These are phyloP conservation scores for Drosophila rufa DNA, from an alignment of 1,140 invertebrate genomes.

Conservation along the genomic window DNA sequence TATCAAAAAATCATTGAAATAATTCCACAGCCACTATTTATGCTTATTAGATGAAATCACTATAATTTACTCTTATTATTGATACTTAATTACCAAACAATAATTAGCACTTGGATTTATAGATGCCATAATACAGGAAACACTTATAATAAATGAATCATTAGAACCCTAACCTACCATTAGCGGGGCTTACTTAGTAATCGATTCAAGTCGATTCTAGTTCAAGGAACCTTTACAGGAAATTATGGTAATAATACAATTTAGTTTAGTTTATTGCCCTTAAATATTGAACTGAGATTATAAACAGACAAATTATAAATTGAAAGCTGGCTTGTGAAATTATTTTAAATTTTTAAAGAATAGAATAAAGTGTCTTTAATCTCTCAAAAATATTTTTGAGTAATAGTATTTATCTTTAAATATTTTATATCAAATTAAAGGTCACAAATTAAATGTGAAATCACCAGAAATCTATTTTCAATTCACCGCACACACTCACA, in stretches of 20 bases:
- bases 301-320: not conserved
- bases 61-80: constrained; percentile 8
- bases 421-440: not conserved
- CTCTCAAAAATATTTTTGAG: not conserved
- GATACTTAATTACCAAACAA: constrained; percentile 16
- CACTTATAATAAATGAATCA: constrained; percentile 7
- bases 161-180: constrained; percentile 1
- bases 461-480: constrained; percentile 10
- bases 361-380: not conserved
- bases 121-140: constrained; percentile 1
- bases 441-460: constrained; percentile 26
- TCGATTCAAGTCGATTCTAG: not conserved
- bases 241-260: not conserved
- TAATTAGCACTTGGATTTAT: constrained; percentile 24
- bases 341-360: no score
- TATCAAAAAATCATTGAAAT: not conserved
- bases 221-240: not conserved
- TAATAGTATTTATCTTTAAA: not conserved
- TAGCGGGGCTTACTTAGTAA: not conserved
- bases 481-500: constrained; percentile 5
- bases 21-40: not conserved
- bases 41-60: not conserved
- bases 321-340: no score
- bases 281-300: not conserved
- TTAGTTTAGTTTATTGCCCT: not conserved